These are phyloP conservation scores for Etheostoma spectabile DNA, from an alignment of 2,113 vertebrate genomes.

Conservation along the genomic window DNA sequence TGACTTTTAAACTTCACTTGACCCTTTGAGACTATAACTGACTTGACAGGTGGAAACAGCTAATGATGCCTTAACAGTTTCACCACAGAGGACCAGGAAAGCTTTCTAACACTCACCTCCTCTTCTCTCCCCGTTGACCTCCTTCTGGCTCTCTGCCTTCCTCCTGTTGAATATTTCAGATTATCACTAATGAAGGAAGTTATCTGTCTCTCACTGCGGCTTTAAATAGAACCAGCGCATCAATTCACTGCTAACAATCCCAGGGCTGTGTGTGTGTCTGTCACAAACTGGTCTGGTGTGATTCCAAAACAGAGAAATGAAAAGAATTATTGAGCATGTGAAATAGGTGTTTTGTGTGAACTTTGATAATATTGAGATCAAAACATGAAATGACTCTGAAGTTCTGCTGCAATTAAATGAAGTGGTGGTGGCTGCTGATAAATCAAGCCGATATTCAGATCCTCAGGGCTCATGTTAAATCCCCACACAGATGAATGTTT, in stretches of 20 bases:
- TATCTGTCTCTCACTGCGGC: slow-evolving; percentile 57
- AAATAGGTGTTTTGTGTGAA: neutral
- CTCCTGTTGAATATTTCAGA: slow-evolving; percentile 72
- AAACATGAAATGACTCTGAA: neutral
- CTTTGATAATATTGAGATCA: slow-evolving; percentile 8
- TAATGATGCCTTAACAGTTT: slow-evolving; percentile 25
- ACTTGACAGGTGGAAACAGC: slow-evolving; percentile 18
- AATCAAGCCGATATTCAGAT: slow-evolving; percentile 20
- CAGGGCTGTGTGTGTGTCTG: slow-evolving; percentile 6
- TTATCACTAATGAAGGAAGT: slow-evolving; percentile 61
- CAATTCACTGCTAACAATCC: slow-evolving; percentile 32
- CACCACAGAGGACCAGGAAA: neutral
- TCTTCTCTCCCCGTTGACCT: neutral
- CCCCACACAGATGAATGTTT: slow-evolving; percentile 6
- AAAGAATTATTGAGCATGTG: slow-evolving; percentile 15
- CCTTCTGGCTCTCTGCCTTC: slow-evolving; percentile 24
- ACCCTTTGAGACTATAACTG: neutral
- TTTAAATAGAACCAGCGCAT: slow-evolving; percentile 66
- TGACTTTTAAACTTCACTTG: slow-evolving; percentile 5
- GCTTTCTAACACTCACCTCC: slow-evolving; percentile 4
- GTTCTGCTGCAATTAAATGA: slow-evolving; percentile 20
- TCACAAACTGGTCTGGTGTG: slow-evolving; percentile 19
- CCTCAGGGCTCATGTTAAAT: slow-evolving; percentile 9
- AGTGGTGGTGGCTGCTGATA: neutral
- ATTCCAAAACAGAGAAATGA: slow-evolving; percentile 16